Evolutionary conservation across 2,113 vertebrate genomes (phyloP).

Genomic region (Pelusios castaneus): DNA sequence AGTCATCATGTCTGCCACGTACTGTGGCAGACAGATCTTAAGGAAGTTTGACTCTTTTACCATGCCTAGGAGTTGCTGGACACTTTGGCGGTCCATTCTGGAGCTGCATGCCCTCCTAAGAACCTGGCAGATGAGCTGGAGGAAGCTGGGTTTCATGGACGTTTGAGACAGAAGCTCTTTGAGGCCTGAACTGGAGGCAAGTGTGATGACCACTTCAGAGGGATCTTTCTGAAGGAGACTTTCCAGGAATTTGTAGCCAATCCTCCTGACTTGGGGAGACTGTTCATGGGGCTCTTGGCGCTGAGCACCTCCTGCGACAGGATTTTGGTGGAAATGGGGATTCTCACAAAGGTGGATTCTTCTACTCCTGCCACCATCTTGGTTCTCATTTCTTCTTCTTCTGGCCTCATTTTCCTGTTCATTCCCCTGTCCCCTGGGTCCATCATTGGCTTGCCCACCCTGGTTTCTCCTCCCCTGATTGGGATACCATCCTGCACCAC

Average conservation of each 20-base stretch:
- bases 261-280: slow-evolving; percentile 55
- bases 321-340: neutral
- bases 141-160: slow-evolving; percentile 77
- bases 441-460: slow-evolving; percentile 19
- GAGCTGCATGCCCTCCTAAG: slow-evolving; percentile 86
- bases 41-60: slow-evolving; percentile 90
- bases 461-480: slow-evolving; percentile 56
- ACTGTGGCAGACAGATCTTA: slow-evolving; percentile 79
- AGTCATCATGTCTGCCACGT: slow-evolving; percentile 82
- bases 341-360: slow-evolving; percentile 23
- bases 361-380: slow-evolving; percentile 51
- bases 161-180: slow-evolving; percentile 75
- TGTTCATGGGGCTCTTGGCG: slow-evolving; percentile 41
- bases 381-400: slow-evolving; percentile 25
- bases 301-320: neutral
- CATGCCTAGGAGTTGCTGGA: slow-evolving; percentile 82
- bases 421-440: slow-evolving; percentile 48
- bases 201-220: slow-evolving; percentile 85
- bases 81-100: slow-evolving; percentile 77
- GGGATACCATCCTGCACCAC: slow-evolving; percentile 20
- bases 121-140: slow-evolving; percentile 87
- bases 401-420: slow-evolving; percentile 55
- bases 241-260: slow-evolving; percentile 84
- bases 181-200: slow-evolving; percentile 80
- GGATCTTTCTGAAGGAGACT: slow-evolving; percentile 84